phyloP scores from a whole-genome alignment of 2,113 vertebrate genomes.

The Anolis carolinensis region DNA sequence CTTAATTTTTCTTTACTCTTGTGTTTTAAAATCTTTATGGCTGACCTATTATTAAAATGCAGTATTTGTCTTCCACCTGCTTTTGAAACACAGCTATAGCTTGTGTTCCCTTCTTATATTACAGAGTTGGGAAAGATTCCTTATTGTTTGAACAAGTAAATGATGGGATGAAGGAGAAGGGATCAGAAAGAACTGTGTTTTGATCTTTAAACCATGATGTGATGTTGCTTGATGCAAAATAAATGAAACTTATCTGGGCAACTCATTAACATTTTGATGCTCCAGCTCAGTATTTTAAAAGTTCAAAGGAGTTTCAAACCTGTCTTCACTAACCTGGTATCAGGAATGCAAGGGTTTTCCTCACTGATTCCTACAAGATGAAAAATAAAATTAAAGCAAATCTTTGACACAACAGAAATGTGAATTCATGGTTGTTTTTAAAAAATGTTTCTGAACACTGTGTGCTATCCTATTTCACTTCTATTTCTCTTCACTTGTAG shows the following conservation, averaged over 20 bases:
- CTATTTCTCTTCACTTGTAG: background rate
- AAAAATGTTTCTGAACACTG: slow-evolving; percentile 1
- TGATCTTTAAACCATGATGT: background rate
- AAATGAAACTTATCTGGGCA: slow-evolving; percentile 49
- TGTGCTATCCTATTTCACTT: background rate
- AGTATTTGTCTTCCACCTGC: background rate
- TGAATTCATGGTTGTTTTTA: background rate
- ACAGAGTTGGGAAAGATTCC: background rate
- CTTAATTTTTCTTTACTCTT: slow-evolving; percentile 17
- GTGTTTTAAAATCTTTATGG: background rate
- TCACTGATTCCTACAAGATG: background rate
- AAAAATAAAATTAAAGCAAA: background rate
- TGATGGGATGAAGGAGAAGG: slow-evolving; percentile 33
- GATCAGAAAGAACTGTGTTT: slow-evolving; percentile 7
- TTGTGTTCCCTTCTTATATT: background rate
- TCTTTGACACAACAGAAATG: background rate
- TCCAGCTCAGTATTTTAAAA: background rate
- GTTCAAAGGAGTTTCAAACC: background rate
- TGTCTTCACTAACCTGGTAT: background rate
- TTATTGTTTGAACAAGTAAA: background rate
- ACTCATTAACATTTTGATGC: slow-evolving; percentile 17
- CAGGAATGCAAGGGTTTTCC: background rate
- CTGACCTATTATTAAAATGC: background rate
- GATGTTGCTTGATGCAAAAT: slow-evolving; percentile 21
- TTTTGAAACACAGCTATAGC: background rate